Percentiles rank a stretch among this genome's conserved stretches.
Conservation (phyloP, 2,888 invertebrate genomes). For the Mesoligia furuncula region DNA sequence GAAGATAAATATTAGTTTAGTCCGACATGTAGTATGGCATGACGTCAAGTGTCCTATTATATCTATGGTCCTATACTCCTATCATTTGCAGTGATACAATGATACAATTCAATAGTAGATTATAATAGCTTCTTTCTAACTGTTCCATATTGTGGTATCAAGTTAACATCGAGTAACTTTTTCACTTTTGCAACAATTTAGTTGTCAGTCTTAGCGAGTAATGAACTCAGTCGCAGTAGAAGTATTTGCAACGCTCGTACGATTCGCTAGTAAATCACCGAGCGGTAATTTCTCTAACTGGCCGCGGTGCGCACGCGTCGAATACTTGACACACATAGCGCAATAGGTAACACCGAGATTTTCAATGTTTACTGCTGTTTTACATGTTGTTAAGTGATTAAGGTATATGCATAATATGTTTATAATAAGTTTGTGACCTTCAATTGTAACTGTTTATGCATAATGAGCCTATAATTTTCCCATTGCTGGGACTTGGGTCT, state of each 20-base stretch:
- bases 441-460: not conserved
- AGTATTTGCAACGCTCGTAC: slow-evolving; percentile 43
- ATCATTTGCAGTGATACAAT: not conserved
- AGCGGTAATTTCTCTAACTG: slow-evolving; percentile 65
- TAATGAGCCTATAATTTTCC: not conserved
- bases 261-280: slow-evolving; percentile 58
- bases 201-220: slow-evolving; percentile 45
- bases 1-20: too few relatives aligned
- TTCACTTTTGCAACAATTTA: slow-evolving; percentile 51
- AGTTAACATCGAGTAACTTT: slow-evolving; percentile 20
- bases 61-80: too few relatives aligned
- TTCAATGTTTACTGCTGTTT: slow-evolving; percentile 50
- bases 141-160: not conserved
- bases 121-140: not conserved
- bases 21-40: too few relatives aligned
- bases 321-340: slow-evolving; percentile 65
- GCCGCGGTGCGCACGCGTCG: slow-evolving; percentile 49
- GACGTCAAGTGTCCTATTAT: too few relatives aligned
- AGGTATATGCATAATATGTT: slow-evolving; percentile 28
- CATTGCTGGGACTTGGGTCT: not conserved
- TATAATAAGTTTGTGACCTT: slow-evolving; percentile 24
- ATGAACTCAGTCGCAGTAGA: slow-evolving; percentile 36
- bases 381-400: slow-evolving; percentile 36
- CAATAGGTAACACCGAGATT: slow-evolving; percentile 57
- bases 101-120: not conserved